Base-by-base conservation (phyloP, 2,888 invertebrate genomes). In the Drosophila incognita region DNA sequence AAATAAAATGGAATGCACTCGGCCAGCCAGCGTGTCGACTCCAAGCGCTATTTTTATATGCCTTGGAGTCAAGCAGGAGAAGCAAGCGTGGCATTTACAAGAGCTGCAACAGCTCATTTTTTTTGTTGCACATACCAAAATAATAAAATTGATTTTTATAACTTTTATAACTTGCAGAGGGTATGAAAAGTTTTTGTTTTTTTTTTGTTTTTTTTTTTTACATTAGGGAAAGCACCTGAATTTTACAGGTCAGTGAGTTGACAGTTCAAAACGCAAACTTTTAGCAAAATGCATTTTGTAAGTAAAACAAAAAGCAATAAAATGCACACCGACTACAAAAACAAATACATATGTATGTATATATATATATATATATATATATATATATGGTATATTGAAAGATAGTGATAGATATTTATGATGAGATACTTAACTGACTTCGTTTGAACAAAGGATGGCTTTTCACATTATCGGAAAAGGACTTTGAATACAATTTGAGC, bases 171-270 rank as follows among this genome's bases (percentile, higher is more conserved):
- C 27, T 27, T 27, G 31, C 5, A 6, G 18, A 36, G 1, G 18
- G 27, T n/a, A 11, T 7, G 6, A 42, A 52, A 53, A 53, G 29
- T 68, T 21, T 1, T 46, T 33, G 33, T 33, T 31, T 31, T 0
- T 10, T 31, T 2, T 31, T 2, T 31, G 8, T 0, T 15, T 46
- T 2, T 46, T 15, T 21, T 4, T 21, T 15, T 13, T 24, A 46
- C 15, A 31, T 69, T 38, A 68, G 54, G 18, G 33, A 21, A 54
- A 67, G 36, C 54, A 69, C 38, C 38, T 36, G 36, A 53, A 36
- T 46, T 66, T 68, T 46, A 36, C 52, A 46, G 69, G 29, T 46
- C 68, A 52, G 42, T 27, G 42, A 24, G 29, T 67, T 67, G 66
- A 35, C 68, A 46, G 68, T 65, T 40, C 21, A 15, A 36, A 27